phyloP scores from a whole-genome alignment of 2,797 vertebrate genomes.

The Oryzias dopingdopingensis region DNA sequence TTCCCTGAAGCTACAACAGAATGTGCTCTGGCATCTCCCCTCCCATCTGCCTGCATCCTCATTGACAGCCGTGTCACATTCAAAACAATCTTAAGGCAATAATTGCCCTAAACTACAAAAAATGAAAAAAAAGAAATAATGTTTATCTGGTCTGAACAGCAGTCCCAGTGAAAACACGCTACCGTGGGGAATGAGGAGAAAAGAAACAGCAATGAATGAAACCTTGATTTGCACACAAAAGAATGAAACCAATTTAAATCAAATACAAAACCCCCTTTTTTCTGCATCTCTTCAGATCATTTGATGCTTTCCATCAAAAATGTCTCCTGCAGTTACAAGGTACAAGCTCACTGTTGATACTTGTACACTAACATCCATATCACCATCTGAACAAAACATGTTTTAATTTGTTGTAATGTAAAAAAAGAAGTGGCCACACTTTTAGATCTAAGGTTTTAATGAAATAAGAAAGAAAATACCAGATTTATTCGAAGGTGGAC shows the following conservation, averaged over 20 bases:
- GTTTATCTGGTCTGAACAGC: constrained; percentile 79
- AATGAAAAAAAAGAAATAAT: constrained; percentile 17
- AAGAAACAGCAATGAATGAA: constrained; percentile 55
- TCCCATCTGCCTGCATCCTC: constrained; percentile 52
- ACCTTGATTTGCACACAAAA: constrained; percentile 76
- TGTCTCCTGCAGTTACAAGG: constrained; percentile 48
- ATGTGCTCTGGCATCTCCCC: constrained; percentile 43
- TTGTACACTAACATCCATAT: constrained; percentile 66
- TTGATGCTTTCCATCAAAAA: constrained; percentile 49
- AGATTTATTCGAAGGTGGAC: too few species aligned
- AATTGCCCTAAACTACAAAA: constrained; percentile 78
- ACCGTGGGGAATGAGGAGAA: constrained; percentile 51
- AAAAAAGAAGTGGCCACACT: constrained; percentile 27
- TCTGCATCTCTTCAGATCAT: constrained; percentile 41
- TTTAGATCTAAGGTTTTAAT: too few species aligned
- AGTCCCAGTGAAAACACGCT: constrained; percentile 68
- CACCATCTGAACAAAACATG: constrained; percentile 54
- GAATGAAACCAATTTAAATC: constrained; percentile 75
- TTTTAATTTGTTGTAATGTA: constrained; percentile 58
- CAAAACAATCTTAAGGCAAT: constrained; percentile 79
- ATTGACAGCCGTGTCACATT: constrained; percentile 77
- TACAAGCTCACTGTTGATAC: constrained; percentile 57
- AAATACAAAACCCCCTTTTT: constrained; percentile 48
- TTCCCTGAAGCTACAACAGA: constrained; percentile 51
- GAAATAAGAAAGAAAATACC: too few species aligned